phyloP scores from a whole-genome alignment of 2,113 vertebrate genomes.

The Strix aluco region DNA sequence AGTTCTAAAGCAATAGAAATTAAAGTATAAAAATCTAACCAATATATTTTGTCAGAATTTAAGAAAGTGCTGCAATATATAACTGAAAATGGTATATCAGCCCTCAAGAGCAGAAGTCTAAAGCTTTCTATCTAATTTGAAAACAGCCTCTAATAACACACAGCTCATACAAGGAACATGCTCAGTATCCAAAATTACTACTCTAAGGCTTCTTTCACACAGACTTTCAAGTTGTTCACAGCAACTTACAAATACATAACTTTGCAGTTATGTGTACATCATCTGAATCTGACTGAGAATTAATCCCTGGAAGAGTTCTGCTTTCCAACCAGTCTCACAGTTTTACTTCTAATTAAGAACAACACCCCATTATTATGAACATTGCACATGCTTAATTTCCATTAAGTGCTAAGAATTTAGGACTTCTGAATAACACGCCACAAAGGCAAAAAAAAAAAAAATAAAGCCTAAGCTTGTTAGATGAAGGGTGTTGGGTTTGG shows the following conservation, averaged over 20 bases:
- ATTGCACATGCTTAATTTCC: not conserved
- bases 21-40: not conserved
- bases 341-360: not conserved
- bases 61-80: not conserved
- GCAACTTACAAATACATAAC: not conserved
- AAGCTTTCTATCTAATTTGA: not conserved
- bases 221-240: not conserved
- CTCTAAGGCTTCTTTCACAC: not conserved
- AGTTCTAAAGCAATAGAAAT: conserved; percentile 6
- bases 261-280: not conserved
- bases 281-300: not conserved
- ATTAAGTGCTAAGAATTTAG: not conserved
- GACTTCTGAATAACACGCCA: not conserved
- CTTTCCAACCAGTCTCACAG: not conserved
- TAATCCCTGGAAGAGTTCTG: not conserved
- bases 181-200: not conserved
- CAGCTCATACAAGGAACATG: not conserved
- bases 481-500: not conserved
- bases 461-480: not conserved
- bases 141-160: not conserved
- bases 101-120: not conserved
- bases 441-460: not conserved
- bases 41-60: not conserved
- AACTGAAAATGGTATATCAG: not conserved
- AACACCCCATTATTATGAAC: not conserved